phyloP scores from a whole-genome alignment of 2,888 invertebrate genomes.

The Listrodromus nycthemerus region DNA sequence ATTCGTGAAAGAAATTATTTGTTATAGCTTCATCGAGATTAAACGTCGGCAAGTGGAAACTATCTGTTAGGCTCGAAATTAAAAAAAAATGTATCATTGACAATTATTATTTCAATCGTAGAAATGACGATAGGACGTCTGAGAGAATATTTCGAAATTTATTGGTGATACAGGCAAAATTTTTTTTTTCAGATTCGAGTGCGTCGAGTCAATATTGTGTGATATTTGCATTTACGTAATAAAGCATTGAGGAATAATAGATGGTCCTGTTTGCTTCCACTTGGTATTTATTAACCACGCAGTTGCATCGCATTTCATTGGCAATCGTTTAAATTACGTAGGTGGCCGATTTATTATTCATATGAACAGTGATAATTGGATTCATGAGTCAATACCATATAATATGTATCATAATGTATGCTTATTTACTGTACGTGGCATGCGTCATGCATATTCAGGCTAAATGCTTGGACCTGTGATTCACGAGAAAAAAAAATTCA shows the following conservation, averaged over 20 bases:
- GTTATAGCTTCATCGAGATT: not conserved
- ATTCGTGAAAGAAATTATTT: conserved; percentile 10
- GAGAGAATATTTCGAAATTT: not conserved
- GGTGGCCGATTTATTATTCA: conserved; percentile 44
- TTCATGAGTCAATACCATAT: conserved; percentile 35
- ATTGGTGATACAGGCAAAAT: not conserved
- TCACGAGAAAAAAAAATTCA: not conserved
- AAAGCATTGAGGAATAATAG: too few species aligned
- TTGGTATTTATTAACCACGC: too few species aligned
- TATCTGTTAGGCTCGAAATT: conserved; percentile 2
- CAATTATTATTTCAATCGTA: not conserved
- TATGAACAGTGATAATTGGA: conserved; percentile 51
- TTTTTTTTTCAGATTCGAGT: not conserved
- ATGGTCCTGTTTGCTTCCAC: too few species aligned
- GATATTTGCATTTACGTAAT: not conserved
- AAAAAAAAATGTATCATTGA: not conserved
- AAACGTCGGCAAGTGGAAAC: not conserved
- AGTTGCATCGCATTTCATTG: not conserved
- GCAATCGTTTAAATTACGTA: conserved; percentile 13
- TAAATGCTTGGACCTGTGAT: not conserved
- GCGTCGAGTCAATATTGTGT: too few species aligned
- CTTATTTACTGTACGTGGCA: not conserved
- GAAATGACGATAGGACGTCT: not conserved
- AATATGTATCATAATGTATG: not conserved
- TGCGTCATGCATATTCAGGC: not conserved